These are phyloP conservation scores for Harpalus rubripes DNA, from an alignment of 2,888 invertebrate genomes.

Conservation along the genomic window DNA sequence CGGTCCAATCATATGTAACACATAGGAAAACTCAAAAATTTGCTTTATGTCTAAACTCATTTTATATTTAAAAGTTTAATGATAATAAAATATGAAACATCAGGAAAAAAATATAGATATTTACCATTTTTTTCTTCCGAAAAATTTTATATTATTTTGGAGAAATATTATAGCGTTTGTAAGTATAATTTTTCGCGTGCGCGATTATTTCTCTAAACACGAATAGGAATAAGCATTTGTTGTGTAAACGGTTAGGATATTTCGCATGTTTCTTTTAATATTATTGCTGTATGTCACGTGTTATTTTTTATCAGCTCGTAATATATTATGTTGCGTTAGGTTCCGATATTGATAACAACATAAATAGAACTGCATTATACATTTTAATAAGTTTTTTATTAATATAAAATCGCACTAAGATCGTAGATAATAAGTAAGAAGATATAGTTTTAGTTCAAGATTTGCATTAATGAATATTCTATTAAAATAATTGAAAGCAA, in stretches of 20 bases:
- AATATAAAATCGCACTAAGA: constrained; percentile 5
- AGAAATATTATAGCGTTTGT: neutral
- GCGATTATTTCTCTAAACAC: constrained; percentile 38
- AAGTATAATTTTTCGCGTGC: constrained; percentile 42
- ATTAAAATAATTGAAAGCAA: constrained; percentile 39
- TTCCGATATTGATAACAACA: constrained; percentile 39
- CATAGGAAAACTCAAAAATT: no score
- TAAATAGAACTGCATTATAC: constrained; percentile 1
- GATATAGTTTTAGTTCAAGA: constrained; percentile 10
- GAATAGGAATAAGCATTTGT: constrained; percentile 29
- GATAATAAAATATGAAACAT: no score
- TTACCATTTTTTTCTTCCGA: neutral
- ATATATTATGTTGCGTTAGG: constrained; percentile 37
- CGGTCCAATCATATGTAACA: no score
- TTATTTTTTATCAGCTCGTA: constrained; percentile 44
- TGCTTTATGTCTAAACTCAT: no score
- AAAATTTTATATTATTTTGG: neutral
- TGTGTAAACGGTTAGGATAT: constrained; percentile 41
- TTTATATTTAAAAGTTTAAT: no score
- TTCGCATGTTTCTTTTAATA: constrained; percentile 52
- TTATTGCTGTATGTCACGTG: constrained; percentile 56
- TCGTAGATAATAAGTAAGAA: neutral
- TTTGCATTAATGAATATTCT: constrained; percentile 25
- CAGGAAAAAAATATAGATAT: no score
- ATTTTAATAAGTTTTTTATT: constrained; percentile 2